Evolutionary conservation across 2,888 invertebrate species (phyloP).

Genomic region (Synergus japonicus): DNA sequence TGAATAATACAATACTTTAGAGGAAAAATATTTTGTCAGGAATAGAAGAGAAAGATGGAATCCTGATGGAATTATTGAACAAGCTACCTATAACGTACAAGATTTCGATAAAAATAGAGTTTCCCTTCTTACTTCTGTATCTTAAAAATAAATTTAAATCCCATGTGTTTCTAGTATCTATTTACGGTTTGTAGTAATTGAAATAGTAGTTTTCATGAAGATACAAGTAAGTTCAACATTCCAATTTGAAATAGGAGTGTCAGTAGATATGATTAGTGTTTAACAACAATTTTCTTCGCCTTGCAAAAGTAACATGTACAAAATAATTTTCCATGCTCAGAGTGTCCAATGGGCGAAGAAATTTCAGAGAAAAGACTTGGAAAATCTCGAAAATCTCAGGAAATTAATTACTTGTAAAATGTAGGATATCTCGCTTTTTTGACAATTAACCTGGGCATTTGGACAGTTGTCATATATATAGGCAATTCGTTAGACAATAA

Average conservation of each 20-base stretch:
- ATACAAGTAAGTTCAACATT: slow-evolving; percentile 7
- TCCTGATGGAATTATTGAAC: slow-evolving; percentile 1
- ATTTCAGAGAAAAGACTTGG: no score
- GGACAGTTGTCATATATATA: neutral
- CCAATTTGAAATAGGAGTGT: neutral
- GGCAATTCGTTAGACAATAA: neutral
- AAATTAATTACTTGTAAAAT: neutral
- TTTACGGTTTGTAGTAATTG: neutral
- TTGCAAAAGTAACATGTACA: neutral
- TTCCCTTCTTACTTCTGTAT: neutral
- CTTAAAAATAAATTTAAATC: neutral
- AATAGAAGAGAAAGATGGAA: slow-evolving; percentile 21
- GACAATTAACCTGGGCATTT: neutral
- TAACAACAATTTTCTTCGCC: neutral
- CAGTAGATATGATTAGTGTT: neutral
- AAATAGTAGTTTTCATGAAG: neutral
- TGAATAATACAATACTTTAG: neutral
- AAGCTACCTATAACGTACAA: neutral
- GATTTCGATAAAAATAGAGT: neutral
- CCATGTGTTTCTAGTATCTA: neutral
- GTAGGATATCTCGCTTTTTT: neutral
- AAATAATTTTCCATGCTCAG: neutral
- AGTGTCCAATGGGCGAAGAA: neutral
- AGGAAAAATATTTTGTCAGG: neutral
- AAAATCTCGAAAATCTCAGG: neutral